A percentile compares a stretch with the other conserved stretches of the same genome.
Evolutionary conservation across 1,140 invertebrate species (phyloP).

Genomic region (Orchestia grillus): DNA sequence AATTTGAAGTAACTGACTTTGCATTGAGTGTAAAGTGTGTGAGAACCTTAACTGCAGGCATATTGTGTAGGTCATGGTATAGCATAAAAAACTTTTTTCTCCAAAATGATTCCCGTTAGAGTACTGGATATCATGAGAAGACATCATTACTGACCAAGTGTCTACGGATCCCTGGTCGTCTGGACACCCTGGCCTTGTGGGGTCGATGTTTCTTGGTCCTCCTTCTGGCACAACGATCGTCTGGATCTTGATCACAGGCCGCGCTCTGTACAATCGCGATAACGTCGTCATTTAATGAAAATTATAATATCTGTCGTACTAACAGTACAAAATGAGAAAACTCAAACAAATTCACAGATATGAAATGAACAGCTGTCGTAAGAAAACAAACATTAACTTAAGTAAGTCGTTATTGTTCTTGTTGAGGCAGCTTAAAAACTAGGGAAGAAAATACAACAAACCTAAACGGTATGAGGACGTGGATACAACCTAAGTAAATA

Average conservation of each 20-base stretch:
- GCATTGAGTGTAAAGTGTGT: neutral
- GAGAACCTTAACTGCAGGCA: neutral
- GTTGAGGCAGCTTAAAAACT: too few relatives aligned
- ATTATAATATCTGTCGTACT: neutral
- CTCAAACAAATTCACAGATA: too few relatives aligned
- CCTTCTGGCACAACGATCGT: slow-evolving; percentile 77
- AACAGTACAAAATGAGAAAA: too few relatives aligned
- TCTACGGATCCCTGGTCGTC: slow-evolving; percentile 78
- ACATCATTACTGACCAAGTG: slow-evolving; percentile 77
- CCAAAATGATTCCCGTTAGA: neutral
- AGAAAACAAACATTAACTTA: too few relatives aligned
- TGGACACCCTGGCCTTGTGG: slow-evolving; percentile 80
- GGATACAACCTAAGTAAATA: too few relatives aligned
- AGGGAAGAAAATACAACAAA: too few relatives aligned
- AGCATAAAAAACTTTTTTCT: neutral
- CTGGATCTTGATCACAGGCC: slow-evolving; percentile 87
- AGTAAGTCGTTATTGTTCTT: too few relatives aligned
- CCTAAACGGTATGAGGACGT: too few relatives aligned
- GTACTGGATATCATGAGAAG: neutral
- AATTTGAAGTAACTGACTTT: neutral
- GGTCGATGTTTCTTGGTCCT: slow-evolving; percentile 84
- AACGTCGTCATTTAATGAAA: neutral
- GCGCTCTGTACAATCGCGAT: slow-evolving; percentile 73
- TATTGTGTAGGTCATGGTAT: neutral
- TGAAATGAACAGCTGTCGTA: too few relatives aligned